Conservation (phyloP, 2,888 invertebrate genomes). For the Trichogramma dendrolimi region DNA sequence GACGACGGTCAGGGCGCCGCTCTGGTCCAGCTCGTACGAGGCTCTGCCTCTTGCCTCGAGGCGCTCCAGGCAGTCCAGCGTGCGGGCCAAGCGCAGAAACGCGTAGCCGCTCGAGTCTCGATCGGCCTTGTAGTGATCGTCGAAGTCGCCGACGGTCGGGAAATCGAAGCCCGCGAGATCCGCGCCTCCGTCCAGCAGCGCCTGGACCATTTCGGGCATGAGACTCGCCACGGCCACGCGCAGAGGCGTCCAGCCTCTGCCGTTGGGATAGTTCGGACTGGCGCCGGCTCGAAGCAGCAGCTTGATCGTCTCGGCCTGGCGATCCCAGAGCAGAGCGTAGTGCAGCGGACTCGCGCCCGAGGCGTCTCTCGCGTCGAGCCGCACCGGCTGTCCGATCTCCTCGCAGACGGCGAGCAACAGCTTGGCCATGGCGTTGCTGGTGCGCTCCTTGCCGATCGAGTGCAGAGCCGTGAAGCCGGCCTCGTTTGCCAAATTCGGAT, state of each 20-base stretch:
- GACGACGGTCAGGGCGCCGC: no score
- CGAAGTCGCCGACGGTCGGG: no score
- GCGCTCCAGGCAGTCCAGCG: no score
- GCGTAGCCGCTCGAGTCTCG: no score
- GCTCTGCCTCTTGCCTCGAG: no score
- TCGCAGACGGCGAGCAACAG: no score
- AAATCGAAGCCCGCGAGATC: no score
- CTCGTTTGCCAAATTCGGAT: conserved; percentile 57
- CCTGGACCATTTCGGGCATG: conserved; percentile 55
- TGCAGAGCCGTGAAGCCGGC: conserved; percentile 59
- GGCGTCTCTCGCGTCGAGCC: conserved; percentile 18
- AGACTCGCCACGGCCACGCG: conserved; percentile 62
- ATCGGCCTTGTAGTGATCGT: no score
- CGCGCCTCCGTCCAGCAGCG: no score
- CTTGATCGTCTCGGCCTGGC: conserved; percentile 54
- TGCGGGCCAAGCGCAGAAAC: no score
- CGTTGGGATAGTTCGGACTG: conserved; percentile 58
- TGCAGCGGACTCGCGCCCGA: conserved; percentile 46
- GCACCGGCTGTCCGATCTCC: no score
- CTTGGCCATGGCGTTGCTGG: conserved; percentile 54
- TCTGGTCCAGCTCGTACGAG: no score
- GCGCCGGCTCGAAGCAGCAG: conserved; percentile 57
- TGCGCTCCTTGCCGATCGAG: conserved; percentile 59
- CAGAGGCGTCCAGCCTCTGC: conserved; percentile 57
- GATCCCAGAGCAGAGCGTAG: conserved; percentile 49